Conservation (phyloP, 2,113 vertebrate species). For the Poecile atricapillus region DNA sequence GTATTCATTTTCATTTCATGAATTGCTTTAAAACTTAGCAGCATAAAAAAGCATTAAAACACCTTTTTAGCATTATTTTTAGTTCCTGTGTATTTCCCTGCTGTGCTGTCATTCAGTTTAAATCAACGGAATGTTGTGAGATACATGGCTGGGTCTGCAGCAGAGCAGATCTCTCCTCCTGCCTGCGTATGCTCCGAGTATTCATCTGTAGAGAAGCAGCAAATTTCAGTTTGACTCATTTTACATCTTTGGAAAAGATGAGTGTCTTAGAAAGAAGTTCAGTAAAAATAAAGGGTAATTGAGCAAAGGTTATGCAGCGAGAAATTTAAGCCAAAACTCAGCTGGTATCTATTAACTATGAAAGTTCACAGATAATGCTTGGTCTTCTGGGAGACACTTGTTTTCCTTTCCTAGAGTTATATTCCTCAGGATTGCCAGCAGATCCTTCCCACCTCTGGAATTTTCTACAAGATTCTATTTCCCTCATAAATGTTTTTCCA, state of each 20-base stretch:
- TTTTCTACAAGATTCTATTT: not conserved
- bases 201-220: conserved; percentile 3
- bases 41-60: conserved; percentile 46
- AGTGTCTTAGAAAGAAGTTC: not conserved
- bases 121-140: conserved; percentile 25
- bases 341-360: conserved; percentile 1
- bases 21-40: conserved; percentile 54
- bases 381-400: conserved; percentile 6
- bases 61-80: conserved; percentile 52
- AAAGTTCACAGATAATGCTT: not conserved
- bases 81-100: conserved; percentile 19
- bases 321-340: conserved; percentile 9
- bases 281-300: not conserved
- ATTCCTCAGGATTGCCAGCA: not conserved
- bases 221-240: not conserved
- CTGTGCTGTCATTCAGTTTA: conserved; percentile 41
- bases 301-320: not conserved
- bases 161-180: not conserved
- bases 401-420: not conserved
- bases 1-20: conserved; percentile 58
- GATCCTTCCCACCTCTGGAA: conserved; percentile 12
- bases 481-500: conserved; percentile 1
- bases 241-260: not conserved
- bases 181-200: not conserved
- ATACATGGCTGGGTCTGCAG: not conserved